Conservation (phyloP, 2,888 invertebrate genomes). For the Amaurobius ferox region DNA sequence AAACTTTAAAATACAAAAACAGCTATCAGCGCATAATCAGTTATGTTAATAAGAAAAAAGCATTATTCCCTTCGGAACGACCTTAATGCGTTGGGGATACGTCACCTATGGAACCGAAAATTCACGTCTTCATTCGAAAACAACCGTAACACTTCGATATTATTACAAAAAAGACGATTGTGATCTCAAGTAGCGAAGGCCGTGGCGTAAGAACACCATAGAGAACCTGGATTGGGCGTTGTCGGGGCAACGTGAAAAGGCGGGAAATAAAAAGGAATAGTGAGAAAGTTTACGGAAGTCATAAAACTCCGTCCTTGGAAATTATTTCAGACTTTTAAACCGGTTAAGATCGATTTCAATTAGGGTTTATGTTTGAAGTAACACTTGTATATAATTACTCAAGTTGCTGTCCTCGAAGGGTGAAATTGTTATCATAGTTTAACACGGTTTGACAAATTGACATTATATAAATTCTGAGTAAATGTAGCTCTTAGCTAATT, state of each 20-base stretch:
- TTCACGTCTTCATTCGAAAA: neutral
- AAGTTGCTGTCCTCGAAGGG: neutral
- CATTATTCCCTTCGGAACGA: neutral
- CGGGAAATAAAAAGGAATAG: conserved; percentile 5
- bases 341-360: conserved; percentile 4
- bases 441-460: too few species aligned
- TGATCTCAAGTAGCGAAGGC: neutral
- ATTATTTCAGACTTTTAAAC: neutral
- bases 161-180: neutral
- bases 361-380: neutral
- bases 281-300: conserved; percentile 37
- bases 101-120: neutral
- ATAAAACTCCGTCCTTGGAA: conserved; percentile 25
- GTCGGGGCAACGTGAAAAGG: neutral
- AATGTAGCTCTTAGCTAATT: too few species aligned
- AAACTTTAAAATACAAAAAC: neutral
- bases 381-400: neutral
- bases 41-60: neutral
- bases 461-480: too few species aligned
- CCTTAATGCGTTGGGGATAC: neutral
- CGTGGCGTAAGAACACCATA: neutral
- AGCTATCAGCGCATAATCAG: neutral
- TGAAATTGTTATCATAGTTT: neutral
- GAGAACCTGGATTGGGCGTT: conserved; percentile 17
- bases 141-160: neutral